phyloP scores from a whole-genome alignment of 2,113 vertebrate species.

The Fregata magnificens region DNA sequence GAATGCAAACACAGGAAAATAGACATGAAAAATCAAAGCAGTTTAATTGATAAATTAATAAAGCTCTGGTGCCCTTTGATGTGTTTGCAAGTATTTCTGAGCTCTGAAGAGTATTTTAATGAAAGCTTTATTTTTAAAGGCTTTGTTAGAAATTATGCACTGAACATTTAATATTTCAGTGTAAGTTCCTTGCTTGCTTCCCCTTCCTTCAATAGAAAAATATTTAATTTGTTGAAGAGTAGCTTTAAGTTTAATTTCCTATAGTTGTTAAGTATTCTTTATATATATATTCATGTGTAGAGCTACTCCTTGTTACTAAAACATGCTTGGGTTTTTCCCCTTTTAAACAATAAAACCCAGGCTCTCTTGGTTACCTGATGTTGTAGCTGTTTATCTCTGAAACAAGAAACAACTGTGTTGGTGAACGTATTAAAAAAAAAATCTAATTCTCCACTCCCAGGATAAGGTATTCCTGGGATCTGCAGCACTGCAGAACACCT shows the following conservation, averaged over 20 bases:
- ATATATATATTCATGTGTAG: background rate
- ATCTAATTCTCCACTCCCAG: background rate
- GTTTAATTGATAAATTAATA: background rate
- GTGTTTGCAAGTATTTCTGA: background rate
- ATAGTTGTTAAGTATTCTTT: background rate
- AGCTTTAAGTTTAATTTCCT: background rate
- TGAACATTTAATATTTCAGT: background rate
- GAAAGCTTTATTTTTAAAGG: background rate
- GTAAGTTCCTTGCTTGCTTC: background rate
- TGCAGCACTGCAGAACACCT: background rate
- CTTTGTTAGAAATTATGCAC: background rate
- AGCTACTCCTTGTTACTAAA: background rate
- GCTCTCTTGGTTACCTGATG: background rate
- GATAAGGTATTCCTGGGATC: background rate
- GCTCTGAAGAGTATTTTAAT: background rate
- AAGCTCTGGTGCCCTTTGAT: background rate
- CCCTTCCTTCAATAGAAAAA: background rate
- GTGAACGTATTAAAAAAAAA: background rate
- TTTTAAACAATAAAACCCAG: background rate
- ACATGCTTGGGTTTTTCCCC: background rate
- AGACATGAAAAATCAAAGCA: background rate
- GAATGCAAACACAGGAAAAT: background rate
- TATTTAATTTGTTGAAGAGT: background rate
- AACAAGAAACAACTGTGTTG: background rate
- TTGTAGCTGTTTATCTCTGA: background rate